These are phyloP conservation scores for Dicranocentrus wangi DNA, from an alignment of 2,888 invertebrate species.

Conservation along the genomic window DNA sequence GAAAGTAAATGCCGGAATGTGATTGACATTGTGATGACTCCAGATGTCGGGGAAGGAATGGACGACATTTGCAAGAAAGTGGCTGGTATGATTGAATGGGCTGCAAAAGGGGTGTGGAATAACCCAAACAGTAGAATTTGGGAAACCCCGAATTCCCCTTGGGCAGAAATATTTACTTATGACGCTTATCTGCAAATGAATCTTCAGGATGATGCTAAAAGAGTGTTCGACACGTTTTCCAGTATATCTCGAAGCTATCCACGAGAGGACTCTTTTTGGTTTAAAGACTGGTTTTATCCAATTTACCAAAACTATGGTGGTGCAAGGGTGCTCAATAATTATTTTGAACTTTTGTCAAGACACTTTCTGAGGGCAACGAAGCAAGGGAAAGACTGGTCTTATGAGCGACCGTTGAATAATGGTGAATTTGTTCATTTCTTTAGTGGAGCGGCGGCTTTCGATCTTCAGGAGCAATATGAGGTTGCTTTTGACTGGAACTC, in stretches of 20 bases:
- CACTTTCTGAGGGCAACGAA: conserved; percentile 55
- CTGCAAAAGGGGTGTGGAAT: conserved; percentile 44
- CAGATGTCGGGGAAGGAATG: conserved; percentile 27
- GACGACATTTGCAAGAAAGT: conserved; percentile 64
- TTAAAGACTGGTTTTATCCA: conserved; percentile 58
- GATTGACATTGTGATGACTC: conserved; percentile 17
- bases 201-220: conserved; percentile 46
- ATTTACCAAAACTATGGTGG: conserved; percentile 44
- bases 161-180: conserved; percentile 51
- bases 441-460: conserved; percentile 52
- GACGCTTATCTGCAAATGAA: conserved; percentile 37
- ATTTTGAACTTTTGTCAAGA: conserved; percentile 53
- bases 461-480: conserved; percentile 35
- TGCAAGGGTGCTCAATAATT: conserved; percentile 26
- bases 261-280: conserved; percentile 54
- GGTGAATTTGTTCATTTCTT: conserved; percentile 68
- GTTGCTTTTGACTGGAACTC: conserved; percentile 55
- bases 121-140: conserved; percentile 66
- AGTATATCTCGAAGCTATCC: conserved; percentile 52
- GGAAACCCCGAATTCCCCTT: conserved; percentile 35
- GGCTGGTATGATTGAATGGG: conserved; percentile 65
- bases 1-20: conserved; percentile 50
- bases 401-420: conserved; percentile 41
- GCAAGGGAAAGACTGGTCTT: not conserved
- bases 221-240: conserved; percentile 10